Evolutionary conservation across 2,113 vertebrate species (phyloP).

Genomic region (Zosterops borbonicus): DNA sequence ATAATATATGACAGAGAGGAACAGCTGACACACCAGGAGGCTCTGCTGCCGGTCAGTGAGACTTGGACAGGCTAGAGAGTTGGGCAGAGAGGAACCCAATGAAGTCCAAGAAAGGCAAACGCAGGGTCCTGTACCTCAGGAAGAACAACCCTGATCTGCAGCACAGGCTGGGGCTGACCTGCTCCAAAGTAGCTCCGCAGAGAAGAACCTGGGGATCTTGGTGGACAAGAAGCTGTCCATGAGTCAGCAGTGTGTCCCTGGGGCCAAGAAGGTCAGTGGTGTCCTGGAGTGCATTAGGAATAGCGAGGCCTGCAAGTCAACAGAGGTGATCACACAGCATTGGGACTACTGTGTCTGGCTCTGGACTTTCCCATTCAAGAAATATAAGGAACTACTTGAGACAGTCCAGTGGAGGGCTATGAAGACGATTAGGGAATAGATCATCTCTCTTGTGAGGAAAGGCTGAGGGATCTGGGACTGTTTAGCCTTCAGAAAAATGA

Average conservation of each 20-base stretch:
- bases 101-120: neutral
- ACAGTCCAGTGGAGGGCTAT: neutral
- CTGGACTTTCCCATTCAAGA: neutral
- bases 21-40: neutral
- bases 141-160: neutral
- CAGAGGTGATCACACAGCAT: neutral
- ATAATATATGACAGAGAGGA: neutral
- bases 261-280: neutral
- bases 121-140: neutral
- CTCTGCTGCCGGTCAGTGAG: neutral
- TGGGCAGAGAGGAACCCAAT: neutral
- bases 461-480: neutral
- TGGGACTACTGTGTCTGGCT: neutral
- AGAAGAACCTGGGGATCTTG: neutral
- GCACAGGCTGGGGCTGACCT: neutral
- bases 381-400: neutral
- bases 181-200: neutral
- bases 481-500: neutral
- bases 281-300: neutral
- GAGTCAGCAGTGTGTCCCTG: neutral
- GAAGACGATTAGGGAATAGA: neutral
- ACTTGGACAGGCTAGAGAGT: neutral
- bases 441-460: neutral
- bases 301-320: fast-evolving
- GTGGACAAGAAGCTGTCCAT: neutral